Conservation (phyloP, 2,888 invertebrate genomes). For the Uropetala carovei region DNA sequence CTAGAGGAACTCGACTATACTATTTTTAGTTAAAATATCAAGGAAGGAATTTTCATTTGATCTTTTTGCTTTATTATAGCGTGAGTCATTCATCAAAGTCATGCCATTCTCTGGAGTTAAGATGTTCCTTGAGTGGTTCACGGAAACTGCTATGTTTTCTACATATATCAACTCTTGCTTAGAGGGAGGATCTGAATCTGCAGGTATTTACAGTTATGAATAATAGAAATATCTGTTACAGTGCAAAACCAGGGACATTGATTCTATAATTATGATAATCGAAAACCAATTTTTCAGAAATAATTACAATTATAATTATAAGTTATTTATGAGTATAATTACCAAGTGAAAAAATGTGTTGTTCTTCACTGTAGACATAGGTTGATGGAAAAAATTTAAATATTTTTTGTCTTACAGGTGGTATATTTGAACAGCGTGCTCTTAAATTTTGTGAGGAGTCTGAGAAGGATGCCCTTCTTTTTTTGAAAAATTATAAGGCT, state of each 20-base stretch:
- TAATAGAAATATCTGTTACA: not conserved
- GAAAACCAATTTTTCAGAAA: not conserved
- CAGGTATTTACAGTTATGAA: too few species aligned
- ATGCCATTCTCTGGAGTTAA: constrained; percentile 81
- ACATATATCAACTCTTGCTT: constrained; percentile 81
- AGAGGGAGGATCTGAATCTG: constrained; percentile 66
- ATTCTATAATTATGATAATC: not conserved
- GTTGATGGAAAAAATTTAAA: not conserved
- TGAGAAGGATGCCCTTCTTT: constrained; percentile 68
- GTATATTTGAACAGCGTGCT: constrained; percentile 73
- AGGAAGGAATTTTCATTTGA: not conserved
- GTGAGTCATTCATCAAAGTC: constrained; percentile 83
- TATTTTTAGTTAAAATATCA: too few species aligned
- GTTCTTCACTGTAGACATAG: not conserved
- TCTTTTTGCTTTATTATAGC: constrained; percentile 77
- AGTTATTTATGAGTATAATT: not conserved
- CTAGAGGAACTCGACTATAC: too few species aligned
- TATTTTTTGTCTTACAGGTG: constrained; percentile 68
- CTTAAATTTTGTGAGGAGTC: constrained; percentile 72
- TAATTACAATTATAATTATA: not conserved
- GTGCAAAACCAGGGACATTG: not conserved
- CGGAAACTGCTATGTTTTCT: constrained; percentile 91
- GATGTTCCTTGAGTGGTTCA: constrained; percentile 90
- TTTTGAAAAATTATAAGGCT: constrained; percentile 69
- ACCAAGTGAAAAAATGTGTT: not conserved